phyloP scores from a whole-genome alignment of 1,140 invertebrate species.

The Drosophila rufa region DNA sequence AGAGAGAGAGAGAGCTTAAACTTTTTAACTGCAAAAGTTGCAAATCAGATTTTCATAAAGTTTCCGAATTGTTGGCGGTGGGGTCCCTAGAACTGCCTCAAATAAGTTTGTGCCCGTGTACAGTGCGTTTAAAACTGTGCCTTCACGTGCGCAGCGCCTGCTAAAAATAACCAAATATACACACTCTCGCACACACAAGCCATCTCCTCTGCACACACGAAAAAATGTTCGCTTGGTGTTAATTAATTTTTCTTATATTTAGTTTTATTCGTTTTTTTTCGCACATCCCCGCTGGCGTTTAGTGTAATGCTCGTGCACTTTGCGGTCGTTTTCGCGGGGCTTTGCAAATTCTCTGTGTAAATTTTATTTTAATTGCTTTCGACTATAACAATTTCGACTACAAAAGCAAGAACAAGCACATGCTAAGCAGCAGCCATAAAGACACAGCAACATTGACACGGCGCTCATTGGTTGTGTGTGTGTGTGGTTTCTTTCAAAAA shows the following conservation, averaged over 20 bases:
- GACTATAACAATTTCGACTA: constrained; percentile 48
- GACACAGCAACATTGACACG: constrained; percentile 37
- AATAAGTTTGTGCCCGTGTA: constrained; percentile 23
- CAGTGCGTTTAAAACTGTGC: constrained; percentile 51
- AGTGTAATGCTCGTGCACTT: constrained; percentile 58
- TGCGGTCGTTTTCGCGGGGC: constrained; percentile 44
- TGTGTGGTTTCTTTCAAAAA: constrained; percentile 32
- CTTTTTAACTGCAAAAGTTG: constrained; percentile 31
- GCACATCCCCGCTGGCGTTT: constrained; percentile 23
- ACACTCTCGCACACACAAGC: constrained; percentile 11
- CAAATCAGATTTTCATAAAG: constrained; percentile 45
- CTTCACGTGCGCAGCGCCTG: constrained; percentile 71
- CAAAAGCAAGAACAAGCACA: constrained; percentile 13
- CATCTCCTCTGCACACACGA: constrained; percentile 1
- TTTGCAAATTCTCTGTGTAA: constrained; percentile 64
- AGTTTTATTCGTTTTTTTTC: constrained; percentile 10
- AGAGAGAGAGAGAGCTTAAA: constrained; percentile 9
- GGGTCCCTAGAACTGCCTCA: constrained; percentile 5
- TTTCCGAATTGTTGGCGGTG: constrained; percentile 37
- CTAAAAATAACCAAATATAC: constrained; percentile 60
- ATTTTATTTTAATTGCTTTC: constrained; percentile 77
- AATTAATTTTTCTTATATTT: constrained; percentile 67
- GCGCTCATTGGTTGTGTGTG: constrained; percentile 28
- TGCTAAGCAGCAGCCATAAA: constrained; percentile 22
- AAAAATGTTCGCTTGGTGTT: constrained; percentile 61